Evolutionary conservation across 2,888 invertebrate species (phyloP).

Genomic region (Melanargia galathea): DNA sequence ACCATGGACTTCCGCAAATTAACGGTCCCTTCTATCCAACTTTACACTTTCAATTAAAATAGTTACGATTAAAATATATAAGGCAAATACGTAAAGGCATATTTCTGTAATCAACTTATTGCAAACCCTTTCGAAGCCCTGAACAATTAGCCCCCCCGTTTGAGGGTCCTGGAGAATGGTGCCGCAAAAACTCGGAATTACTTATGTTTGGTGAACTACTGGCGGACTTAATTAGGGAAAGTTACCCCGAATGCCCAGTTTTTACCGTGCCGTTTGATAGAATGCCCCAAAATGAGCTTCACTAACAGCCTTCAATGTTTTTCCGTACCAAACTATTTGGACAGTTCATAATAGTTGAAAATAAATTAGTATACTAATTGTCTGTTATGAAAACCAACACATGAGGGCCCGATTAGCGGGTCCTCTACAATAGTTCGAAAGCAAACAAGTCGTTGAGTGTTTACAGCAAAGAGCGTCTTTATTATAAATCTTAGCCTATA

Average conservation of each 20-base stretch:
- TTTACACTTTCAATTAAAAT: no score
- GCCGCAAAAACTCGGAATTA: conserved; percentile 45
- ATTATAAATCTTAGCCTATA: no score
- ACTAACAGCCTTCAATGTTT: conserved; percentile 7
- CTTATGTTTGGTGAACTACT: conserved; percentile 43
- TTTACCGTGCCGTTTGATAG: conserved; percentile 39
- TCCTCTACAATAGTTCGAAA: no score
- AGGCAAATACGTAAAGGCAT: conserved; percentile 29
- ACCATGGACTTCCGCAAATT: no score
- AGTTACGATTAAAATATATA: background rate
- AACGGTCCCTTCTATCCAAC: no score
- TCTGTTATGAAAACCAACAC: no score
- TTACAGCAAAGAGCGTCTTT: no score
- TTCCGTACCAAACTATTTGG: background rate
- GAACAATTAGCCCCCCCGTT: conserved; percentile 39
- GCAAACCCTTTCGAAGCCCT: conserved; percentile 28
- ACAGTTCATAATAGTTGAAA: conserved; percentile 1
- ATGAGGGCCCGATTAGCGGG: no score
- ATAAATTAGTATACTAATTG: background rate
- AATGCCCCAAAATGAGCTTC: conserved; percentile 31
- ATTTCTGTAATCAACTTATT: conserved; percentile 31
- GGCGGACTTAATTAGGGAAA: conserved; percentile 44
- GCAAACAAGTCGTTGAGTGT: no score
- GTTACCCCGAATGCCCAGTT: conserved; percentile 37
- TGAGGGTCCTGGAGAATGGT: conserved; percentile 34